Evolutionary conservation across 2,797 vertebrate species (phyloP).

Genomic region (Siniperca scherzeri): DNA sequence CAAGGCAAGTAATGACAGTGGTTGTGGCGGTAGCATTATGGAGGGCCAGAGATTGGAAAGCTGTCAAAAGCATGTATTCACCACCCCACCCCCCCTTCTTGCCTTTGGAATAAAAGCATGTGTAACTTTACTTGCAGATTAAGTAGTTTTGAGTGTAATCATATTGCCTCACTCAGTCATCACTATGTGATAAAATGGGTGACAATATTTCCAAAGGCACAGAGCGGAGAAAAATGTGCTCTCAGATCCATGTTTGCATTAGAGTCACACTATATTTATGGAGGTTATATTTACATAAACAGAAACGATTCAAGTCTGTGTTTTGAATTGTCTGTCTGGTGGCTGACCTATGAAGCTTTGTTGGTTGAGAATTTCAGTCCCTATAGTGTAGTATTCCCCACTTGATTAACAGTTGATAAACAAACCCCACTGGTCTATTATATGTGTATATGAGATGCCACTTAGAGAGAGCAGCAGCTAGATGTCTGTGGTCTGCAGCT

Average conservation of each 20-base stretch:
- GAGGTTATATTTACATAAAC: neutral
- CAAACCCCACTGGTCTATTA: neutral
- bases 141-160: conserved; percentile 29
- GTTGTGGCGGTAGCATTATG: conserved; percentile 18
- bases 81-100: neutral
- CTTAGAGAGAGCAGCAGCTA: neutral
- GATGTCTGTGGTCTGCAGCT: neutral
- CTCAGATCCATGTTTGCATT: neutral
- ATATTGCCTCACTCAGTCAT: conserved; percentile 11
- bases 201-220: neutral
- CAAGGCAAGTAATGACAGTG: conserved; percentile 24
- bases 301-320: neutral
- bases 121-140: conserved; percentile 29
- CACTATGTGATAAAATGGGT: conserved; percentile 11
- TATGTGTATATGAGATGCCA: neutral
- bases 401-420: neutral
- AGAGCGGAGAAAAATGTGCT: neutral
- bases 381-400: too few relatives aligned
- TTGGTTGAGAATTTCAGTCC: neutral
- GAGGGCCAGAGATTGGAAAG: conserved; percentile 32
- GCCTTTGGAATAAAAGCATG: conserved; percentile 23
- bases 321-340: neutral
- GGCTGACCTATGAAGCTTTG: neutral
- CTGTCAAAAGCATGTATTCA: conserved; percentile 30
- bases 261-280: neutral